phyloP scores from a whole-genome alignment of 2,797 vertebrate genomes.

The Acomys russatus region DNA sequence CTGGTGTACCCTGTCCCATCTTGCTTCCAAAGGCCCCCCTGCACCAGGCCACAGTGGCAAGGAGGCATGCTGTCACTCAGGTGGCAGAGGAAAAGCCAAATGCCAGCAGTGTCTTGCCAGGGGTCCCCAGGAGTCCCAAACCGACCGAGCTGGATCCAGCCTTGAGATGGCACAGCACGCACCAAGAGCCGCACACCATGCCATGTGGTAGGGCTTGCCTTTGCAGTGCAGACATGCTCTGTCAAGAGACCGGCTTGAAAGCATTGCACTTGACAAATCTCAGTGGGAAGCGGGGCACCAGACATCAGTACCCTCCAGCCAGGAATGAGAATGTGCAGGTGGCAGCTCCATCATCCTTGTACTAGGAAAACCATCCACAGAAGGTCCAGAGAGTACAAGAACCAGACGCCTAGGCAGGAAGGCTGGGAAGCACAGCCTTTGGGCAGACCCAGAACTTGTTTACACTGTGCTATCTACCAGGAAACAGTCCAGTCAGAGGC shows the following conservation, averaged over 20 bases:
- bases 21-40: neutral
- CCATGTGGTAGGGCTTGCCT: accelerated
- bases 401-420: neutral
- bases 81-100: neutral
- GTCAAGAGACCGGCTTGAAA: neutral
- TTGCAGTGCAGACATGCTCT: neutral
- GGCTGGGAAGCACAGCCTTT: neutral
- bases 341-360: accelerated
- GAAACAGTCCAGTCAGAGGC: neutral
- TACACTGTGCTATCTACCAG: conserved; percentile 11
- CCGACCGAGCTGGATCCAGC: too few species aligned
- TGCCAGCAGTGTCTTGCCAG: neutral
- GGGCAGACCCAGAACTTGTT: neutral
- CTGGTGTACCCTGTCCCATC: neutral
- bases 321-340: accelerated
- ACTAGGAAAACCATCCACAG: neutral
- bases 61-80: too few species aligned
- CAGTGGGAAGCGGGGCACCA: too few species aligned
- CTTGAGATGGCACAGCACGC: neutral
- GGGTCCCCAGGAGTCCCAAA: neutral
- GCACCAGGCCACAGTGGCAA: neutral
- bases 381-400: neutral
- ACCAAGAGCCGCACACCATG: accelerated
- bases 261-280: neutral
- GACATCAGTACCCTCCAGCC: accelerated